These are phyloP conservation scores for Drosophila funebris DNA, from an alignment of 1,140 invertebrate species.

Conservation along the genomic window DNA sequence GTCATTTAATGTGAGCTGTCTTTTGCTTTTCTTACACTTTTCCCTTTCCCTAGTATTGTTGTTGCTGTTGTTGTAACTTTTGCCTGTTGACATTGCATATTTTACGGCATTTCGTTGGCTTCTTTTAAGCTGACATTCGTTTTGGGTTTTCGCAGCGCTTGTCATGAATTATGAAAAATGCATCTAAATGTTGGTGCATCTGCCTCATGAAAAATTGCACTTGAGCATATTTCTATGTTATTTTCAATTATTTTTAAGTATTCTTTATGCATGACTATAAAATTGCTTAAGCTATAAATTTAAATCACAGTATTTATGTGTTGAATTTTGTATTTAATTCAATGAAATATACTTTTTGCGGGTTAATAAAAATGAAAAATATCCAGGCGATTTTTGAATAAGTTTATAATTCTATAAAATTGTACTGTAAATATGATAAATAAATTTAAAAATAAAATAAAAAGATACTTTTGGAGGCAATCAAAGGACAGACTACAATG, in stretches of 20 bases:
- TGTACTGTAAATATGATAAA: too few relatives aligned
- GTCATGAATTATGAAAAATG: constrained; percentile 51
- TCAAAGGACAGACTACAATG: too few relatives aligned
- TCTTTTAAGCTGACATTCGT: constrained; percentile 55
- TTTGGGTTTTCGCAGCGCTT: constrained; percentile 23
- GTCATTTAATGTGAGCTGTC: constrained; percentile 43
- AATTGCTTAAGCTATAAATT: neutral
- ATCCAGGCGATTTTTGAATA: too few relatives aligned
- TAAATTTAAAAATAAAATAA: too few relatives aligned
- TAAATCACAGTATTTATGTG: neutral
- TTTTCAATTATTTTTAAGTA: neutral
- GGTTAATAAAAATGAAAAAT: too few relatives aligned
- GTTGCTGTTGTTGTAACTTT: neutral
- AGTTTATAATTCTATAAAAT: too few relatives aligned
- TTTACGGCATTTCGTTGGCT: constrained; percentile 32
- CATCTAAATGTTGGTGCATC: constrained; percentile 19
- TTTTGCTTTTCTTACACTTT: constrained; percentile 24
- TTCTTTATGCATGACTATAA: neutral
- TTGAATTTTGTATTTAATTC: neutral
- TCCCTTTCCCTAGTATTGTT: neutral
- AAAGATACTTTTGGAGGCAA: too few relatives aligned
- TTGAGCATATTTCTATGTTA: neutral
- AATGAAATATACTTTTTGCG: neutral
- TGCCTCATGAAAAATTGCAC: constrained; percentile 15
- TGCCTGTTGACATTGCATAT: constrained; percentile 46